Conservation (phyloP, 2,888 invertebrate genomes). For the Actias luna region DNA sequence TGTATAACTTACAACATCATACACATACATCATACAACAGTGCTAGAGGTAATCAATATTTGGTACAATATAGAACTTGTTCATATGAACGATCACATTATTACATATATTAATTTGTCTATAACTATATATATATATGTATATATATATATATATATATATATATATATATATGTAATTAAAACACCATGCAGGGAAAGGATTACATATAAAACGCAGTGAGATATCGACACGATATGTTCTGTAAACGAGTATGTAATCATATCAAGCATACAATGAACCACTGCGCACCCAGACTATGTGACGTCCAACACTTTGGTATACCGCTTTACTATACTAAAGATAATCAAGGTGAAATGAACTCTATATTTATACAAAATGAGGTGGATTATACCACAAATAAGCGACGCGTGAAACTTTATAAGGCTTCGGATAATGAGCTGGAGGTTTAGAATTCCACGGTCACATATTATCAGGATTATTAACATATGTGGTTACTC, state of each 20-base stretch:
- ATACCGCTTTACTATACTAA: not conserved
- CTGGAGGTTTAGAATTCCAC: slow-evolving; percentile 25
- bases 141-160: too few species aligned
- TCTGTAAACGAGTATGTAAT: not conserved
- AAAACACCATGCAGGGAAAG: too few species aligned
- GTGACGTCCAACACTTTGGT: not conserved
- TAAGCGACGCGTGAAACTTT: slow-evolving; percentile 12
- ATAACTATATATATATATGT: too few species aligned
- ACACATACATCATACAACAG: too few species aligned
- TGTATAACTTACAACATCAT: too few species aligned
- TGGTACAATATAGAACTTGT: not conserved
- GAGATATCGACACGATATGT: not conserved
- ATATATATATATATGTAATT: too few species aligned
- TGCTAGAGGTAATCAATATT: not conserved
- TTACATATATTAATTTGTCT: not conserved
- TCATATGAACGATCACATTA: not conserved
- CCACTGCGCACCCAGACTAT: slow-evolving; percentile 3
- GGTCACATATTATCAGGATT: slow-evolving; percentile 6
- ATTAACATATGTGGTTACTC: not conserved
- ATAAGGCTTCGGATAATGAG: slow-evolving; percentile 28
- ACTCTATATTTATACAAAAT: not conserved
- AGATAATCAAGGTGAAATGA: not conserved
- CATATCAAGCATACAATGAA: not conserved
- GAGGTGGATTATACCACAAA: not conserved
- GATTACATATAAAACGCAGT: not conserved